These are phyloP conservation scores for Stercorarius parasiticus DNA, from an alignment of 2,113 vertebrate genomes.

Conservation along the genomic window DNA sequence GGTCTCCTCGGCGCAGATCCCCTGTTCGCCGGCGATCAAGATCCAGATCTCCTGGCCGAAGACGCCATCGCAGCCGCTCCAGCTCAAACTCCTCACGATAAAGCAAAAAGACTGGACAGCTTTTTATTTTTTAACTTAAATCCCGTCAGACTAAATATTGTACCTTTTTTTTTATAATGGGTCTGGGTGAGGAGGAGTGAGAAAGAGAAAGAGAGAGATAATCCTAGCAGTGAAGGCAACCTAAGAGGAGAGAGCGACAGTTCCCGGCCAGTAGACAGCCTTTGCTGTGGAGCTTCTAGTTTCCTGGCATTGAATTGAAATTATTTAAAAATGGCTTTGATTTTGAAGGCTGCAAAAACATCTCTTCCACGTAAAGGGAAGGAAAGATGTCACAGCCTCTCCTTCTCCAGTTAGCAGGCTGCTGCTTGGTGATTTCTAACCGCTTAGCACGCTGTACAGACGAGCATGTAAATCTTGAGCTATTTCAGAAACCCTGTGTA, in stretches of 20 bases:
- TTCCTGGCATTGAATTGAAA: neutral
- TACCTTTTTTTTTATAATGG: slow-evolving; percentile 59
- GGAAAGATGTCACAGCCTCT: neutral
- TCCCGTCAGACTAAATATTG: slow-evolving; percentile 35
- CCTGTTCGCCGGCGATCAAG: slow-evolving; percentile 88
- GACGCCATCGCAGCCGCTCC: slow-evolving; percentile 94
- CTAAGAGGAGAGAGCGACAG: neutral
- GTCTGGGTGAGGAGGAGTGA: neutral
- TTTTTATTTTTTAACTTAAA: slow-evolving; percentile 66
- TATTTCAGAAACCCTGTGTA: neutral
- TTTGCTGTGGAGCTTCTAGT: neutral
- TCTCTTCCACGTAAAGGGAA: neutral
- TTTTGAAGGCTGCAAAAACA: neutral
- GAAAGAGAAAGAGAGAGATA: neutral
- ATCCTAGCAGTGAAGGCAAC: neutral
- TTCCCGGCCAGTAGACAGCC: neutral
- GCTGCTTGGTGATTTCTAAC: neutral
- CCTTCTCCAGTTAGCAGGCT: neutral
- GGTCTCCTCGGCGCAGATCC: slow-evolving; percentile 92
- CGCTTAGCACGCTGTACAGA: neutral
- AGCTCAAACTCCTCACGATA: slow-evolving; percentile 98
- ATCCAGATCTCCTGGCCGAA: slow-evolving; percentile 90
- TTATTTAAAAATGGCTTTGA: slow-evolving; percentile 7
- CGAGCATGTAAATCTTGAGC: neutral
- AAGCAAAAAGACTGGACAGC: slow-evolving; percentile 43